Conservation (phyloP, 2,113 vertebrate species). For the Clinocottus analis region DNA sequence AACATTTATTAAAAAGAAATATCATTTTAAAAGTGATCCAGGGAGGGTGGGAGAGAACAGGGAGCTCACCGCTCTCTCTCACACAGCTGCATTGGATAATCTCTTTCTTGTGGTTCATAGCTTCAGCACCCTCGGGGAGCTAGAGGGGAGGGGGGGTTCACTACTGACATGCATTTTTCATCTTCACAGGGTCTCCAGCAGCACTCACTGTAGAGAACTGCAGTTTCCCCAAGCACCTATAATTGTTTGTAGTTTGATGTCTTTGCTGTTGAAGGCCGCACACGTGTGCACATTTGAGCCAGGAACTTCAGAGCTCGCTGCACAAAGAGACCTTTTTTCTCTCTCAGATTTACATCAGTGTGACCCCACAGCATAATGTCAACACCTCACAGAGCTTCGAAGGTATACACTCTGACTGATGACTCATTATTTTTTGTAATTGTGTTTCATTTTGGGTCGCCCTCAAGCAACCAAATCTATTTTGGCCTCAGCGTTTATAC, state of each 20-base stretch:
- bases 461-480: slow-evolving; percentile 23
- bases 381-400: slow-evolving; percentile 13
- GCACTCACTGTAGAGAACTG: slow-evolving; percentile 68
- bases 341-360: slow-evolving; percentile 20
- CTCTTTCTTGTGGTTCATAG: slow-evolving; percentile 69
- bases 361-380: slow-evolving; percentile 27
- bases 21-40: slow-evolving; percentile 47
- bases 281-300: slow-evolving; percentile 55
- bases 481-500: background rate
- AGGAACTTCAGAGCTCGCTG: slow-evolving; percentile 9
- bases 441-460: background rate
- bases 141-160: slow-evolving; percentile 63
- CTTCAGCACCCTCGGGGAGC: slow-evolving; percentile 52
- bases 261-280: slow-evolving; percentile 68
- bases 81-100: slow-evolving; percentile 61
- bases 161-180: slow-evolving; percentile 76
- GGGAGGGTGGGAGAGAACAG: background rate
- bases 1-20: slow-evolving; percentile 61
- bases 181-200: slow-evolving; percentile 65
- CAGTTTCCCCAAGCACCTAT: slow-evolving; percentile 62
- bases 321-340: slow-evolving; percentile 9
- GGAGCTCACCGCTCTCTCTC: slow-evolving; percentile 42
- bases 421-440: slow-evolving; percentile 16
- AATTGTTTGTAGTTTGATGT: slow-evolving; percentile 75
- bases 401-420: slow-evolving; percentile 19